Evolutionary conservation across 2,113 vertebrate genomes (phyloP), one percentile per base, ranked within the genome.

Genomic region (Ammodytes dubius): DNA sequence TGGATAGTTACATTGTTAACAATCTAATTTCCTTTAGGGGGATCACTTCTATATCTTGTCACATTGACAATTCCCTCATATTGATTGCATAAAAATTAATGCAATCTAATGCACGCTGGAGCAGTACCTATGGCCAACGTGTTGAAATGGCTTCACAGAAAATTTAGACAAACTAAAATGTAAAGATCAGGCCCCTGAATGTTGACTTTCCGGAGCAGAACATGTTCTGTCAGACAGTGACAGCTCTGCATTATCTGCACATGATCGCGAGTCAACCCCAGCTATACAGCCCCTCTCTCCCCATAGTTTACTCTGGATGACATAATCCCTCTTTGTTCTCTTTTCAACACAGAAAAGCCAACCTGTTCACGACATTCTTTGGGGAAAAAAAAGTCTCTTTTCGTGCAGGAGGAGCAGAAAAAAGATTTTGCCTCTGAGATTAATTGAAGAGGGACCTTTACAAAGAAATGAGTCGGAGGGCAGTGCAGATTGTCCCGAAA

Each of bases 381-480:
- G 78, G 27, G 27, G 27, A 27, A 27, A 27, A 84, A 82, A 89
- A 85, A 78, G 71, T 61, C 74, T 83, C 81, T 79, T 90, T 89
- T 91, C 86, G 69, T 88, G 88, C 89, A 90, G 87, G 73, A 89
- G 27, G 42, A 87, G 84, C 83, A 87, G 84, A 88, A 90, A 91
- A 84, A 91, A 91, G 94, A 27, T 27, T 93, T 86, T 74, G 69
- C 88, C 87, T 84, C 89, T 14, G 80, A 91, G 89, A 92, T 93
- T 93, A 94, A 94, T 91, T 91, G 91, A 93, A 94, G 89, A 86
- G 87, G 80, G 85, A 87, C 88, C 89, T 91, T 92, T 90, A 85
- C 70, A 87, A 27, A 79, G 81, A 89, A 91, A 89, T 87, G 81
- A 84, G 81, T 27, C 27, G 78, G 77, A 79, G 60, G 80, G 77